phyloP scores from a whole-genome alignment of 2,113 vertebrate species.

The Emydocephalus ijimae region DNA sequence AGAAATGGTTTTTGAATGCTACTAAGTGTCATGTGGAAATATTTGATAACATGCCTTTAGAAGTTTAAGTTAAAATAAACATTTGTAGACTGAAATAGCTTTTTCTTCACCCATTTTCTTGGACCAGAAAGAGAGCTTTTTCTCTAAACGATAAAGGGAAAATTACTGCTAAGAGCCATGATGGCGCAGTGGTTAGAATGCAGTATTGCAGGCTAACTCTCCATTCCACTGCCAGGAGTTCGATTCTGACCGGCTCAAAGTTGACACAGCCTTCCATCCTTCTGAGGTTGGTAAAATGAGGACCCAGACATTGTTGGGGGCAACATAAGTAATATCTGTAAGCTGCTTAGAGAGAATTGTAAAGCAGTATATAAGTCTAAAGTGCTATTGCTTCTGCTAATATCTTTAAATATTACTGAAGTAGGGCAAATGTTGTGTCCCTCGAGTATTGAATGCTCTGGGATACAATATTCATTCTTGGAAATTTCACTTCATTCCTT shows the following conservation, averaged over 20 bases:
- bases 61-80: background rate
- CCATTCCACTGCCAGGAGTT: background rate
- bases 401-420: background rate
- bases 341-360: background rate
- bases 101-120: accelerated
- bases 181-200: background rate
- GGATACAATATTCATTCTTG: background rate
- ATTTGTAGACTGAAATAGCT: background rate
- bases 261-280: background rate
- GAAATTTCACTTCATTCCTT: background rate
- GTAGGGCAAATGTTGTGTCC: background rate
- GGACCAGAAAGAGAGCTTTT: background rate
- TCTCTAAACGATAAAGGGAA: background rate
- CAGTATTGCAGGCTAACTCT: background rate
- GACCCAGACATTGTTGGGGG: background rate
- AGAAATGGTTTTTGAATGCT: background rate
- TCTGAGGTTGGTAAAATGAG: background rate
- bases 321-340: background rate
- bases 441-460: background rate
- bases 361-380: background rate
- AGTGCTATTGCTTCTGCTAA: background rate
- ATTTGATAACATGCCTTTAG: background rate
- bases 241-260: background rate
- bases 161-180: background rate
- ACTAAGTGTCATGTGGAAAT: background rate